Evolutionary conservation across 2,113 vertebrate species (phyloP), one percentile per base, ranked within the genome.

Genomic region (Acanthochromis polyacanthus): DNA sequence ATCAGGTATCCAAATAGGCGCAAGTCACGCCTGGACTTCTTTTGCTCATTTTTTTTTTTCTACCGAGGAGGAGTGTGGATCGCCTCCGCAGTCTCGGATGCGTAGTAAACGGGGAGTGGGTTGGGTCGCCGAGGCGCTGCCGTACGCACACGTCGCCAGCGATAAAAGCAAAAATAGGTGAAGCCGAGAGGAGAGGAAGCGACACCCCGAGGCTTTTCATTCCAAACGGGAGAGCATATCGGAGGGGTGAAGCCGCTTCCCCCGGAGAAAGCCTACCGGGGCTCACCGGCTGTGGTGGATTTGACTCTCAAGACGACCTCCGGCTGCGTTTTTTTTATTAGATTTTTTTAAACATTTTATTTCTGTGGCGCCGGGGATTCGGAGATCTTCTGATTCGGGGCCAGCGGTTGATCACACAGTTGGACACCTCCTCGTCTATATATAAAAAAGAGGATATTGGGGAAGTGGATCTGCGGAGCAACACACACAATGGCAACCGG

Each of bases 401-500:
- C 59, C 58, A 68, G 75, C 61, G 65, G 53, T 64, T 66, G 10
- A 36, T 25, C 74, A 83, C 74, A 45, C 2, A 46, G 19, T 63
- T 76, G 61, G 52, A 46, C 83, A 25, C 50, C 75, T 60, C 57
- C 25, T 71, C 78, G 25, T 71, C 77, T 43, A 16, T 25, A n/a
- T 25, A 25, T 3, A 68, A 66, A 30, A 30, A 68, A 63, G 74
- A 85, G 73, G 78, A 71, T 79, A 80, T 71, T 59, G 78, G 32
- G 32, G 75, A 78, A 82, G 89, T 78, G 75, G 30, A 82, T 89
- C 87, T 74, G 69, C 78, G 76, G 78, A 82, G 65, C 74, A 52
- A 82, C 75, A 78, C 87, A 36, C 32, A 91, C 86, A 79, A 95
- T 95, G 94, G 92, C 90, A 88, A 83, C 88, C 91, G 90, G 90